Evolutionary conservation across 1,140 invertebrate species (phyloP).

Genomic region (Monochamus saltuarius): DNA sequence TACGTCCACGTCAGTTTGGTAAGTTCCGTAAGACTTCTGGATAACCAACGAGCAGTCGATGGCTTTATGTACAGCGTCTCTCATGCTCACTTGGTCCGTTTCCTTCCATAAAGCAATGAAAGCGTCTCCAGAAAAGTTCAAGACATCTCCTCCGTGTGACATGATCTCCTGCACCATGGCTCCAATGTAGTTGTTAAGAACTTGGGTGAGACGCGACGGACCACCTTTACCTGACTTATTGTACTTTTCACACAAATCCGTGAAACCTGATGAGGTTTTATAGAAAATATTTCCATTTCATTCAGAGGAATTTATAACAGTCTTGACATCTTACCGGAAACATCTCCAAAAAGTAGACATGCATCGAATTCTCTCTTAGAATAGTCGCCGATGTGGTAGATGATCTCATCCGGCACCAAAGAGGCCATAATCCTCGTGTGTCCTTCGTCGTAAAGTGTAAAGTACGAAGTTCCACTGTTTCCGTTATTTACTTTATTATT

Average conservation of each 20-base stretch:
- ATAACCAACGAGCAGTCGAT: conserved; percentile 65
- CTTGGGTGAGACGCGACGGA: conserved; percentile 63
- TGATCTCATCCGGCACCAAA: conserved; percentile 64
- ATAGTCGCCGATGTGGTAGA: conserved; percentile 58
- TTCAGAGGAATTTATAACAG: no score
- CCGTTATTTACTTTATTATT: background rate
- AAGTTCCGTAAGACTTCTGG: conserved; percentile 63
- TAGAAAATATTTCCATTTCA: no score
- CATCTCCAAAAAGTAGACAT: conserved; percentile 63
- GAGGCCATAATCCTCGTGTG: conserved; percentile 61
- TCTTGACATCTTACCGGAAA: conserved; percentile 51
- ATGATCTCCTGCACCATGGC: conserved; percentile 63
- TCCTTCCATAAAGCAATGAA: conserved; percentile 52
- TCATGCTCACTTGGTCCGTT: conserved; percentile 55
- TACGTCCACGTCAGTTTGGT: conserved; percentile 61
- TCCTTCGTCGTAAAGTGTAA: conserved; percentile 18
- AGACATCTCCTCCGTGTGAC: conserved; percentile 63
- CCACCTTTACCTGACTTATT: conserved; percentile 59
- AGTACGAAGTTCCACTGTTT: background rate
- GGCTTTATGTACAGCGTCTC: conserved; percentile 59
- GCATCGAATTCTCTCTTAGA: conserved; percentile 57
- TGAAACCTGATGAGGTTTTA: conserved; percentile 55
- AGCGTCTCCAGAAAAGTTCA: conserved; percentile 69
- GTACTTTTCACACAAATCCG: conserved; percentile 64
- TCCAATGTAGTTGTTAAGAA: conserved; percentile 65